Evolutionary conservation across 1,140 invertebrate genomes (phyloP), one percentile per base, ranked within the genome.

Genomic region (Conopomorpha cramerella): DNA sequence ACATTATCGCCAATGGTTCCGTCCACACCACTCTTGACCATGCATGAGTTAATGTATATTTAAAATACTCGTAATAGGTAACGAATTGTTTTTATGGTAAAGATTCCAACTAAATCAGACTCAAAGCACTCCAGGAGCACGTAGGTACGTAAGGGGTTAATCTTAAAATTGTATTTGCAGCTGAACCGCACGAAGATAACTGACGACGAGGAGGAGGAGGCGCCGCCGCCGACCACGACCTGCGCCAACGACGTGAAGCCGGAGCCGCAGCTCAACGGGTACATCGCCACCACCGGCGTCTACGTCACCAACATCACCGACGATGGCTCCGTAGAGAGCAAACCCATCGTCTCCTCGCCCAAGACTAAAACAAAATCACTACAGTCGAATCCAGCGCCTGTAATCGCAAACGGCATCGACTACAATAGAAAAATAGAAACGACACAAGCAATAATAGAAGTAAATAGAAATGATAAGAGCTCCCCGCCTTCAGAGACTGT

Each of bases 271-370:
- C 68, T 87, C 39, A 88, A 87, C 78, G 86, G 86, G 12, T 85
- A 88, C 60, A 86, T 88, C 43, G 85, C 85, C 46, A 86, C 82
- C 60, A 85, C 85, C 18, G 86, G 88, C 14, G 89, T 91, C 39
- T 91, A 91, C 78, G 88, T 90, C 38, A 91, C 88, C 33, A 89
- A 87, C 35, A 84, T 86, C 41, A 83, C 81, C 51, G 82, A 84
- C 49, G 84, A 83, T 51, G 83, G 84, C 48, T 73, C 81, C 15
- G 77, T 80, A 43, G 73, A 78, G 42, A 83, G 61, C 57, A 82
- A 71, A 55, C 83, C 77, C 11, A 81, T 70, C 49, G 82, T 70
- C 49, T 70, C 66, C 1, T 71, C 70, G 8, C 71, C 66, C 17
- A 78, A 72, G 51, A 55, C 59, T 11, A 58, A 59, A 35, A 66